Evolutionary conservation across 2,797 vertebrate genomes (phyloP).

Genomic region (Pipistrellus pipistrellus): DNA sequence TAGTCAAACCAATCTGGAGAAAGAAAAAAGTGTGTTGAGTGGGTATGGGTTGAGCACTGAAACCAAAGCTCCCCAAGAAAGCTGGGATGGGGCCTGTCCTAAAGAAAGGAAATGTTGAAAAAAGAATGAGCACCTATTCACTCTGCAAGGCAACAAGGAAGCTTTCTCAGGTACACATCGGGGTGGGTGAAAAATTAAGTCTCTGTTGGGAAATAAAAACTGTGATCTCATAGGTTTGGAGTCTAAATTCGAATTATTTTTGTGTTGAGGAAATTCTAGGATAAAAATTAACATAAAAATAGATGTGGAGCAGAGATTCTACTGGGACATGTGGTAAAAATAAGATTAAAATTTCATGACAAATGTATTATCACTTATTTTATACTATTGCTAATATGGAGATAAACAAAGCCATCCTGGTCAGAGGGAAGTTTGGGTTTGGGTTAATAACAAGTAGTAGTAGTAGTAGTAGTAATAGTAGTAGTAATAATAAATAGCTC

Average conservation of each 20-base stretch:
- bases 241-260: conserved; percentile 28
- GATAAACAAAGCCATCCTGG: no score
- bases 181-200: background rate
- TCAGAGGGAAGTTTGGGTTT: no score
- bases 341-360: background rate
- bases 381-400: no score
- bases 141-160: background rate
- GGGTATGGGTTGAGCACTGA: background rate
- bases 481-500: no score
- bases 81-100: background rate
- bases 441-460: no score
- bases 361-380: no score
- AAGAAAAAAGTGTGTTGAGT: background rate
- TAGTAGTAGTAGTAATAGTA: no score
- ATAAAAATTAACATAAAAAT: conserved; percentile 38
- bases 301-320: conserved; percentile 24
- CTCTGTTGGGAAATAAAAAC: background rate
- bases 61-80: background rate
- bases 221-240: background rate
- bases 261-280: background rate
- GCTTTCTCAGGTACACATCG: background rate
- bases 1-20: background rate
- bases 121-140: background rate
- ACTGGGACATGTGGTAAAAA: background rate
- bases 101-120: background rate